These are phyloP conservation scores for Tachypleus tridentatus DNA, from an alignment of 1,140 invertebrate species.

Conservation along the genomic window DNA sequence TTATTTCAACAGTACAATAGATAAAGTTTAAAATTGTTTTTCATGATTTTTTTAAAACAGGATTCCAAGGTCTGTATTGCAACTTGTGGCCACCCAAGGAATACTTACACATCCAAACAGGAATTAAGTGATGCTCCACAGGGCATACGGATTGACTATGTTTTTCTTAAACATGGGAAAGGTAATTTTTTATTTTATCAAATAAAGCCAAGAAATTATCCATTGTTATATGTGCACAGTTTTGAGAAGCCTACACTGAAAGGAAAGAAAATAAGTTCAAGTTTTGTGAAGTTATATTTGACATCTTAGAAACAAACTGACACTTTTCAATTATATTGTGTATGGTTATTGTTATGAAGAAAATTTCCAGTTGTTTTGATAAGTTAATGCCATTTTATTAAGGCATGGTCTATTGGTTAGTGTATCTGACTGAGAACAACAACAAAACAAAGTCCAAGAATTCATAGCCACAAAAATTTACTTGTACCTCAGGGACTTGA, in stretches of 20 bases:
- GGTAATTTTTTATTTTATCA: conserved; percentile 27
- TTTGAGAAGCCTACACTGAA: conserved; percentile 22
- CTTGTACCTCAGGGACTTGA: too few relatives aligned
- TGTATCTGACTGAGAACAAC: too few relatives aligned
- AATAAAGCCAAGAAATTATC: background rate
- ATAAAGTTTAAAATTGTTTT: conserved; percentile 6
- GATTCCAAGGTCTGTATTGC: conserved; percentile 32
- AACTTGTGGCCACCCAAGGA: conserved; percentile 68
- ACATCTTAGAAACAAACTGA: background rate
- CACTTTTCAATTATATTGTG: too few relatives aligned
- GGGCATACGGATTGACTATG: conserved; percentile 84
- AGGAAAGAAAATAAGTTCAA: conserved; percentile 15
- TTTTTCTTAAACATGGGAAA: conserved; percentile 48
- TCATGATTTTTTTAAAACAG: conserved; percentile 2
- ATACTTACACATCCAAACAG: conserved; percentile 57
- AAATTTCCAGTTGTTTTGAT: too few relatives aligned
- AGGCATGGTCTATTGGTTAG: too few relatives aligned
- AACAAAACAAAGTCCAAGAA: too few relatives aligned
- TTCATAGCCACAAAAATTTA: too few relatives aligned
- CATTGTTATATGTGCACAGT: too few relatives aligned
- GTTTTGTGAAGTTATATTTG: conserved; percentile 12
- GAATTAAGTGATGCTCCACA: conserved; percentile 44
- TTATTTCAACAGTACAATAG: too few relatives aligned
- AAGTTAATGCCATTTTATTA: too few relatives aligned
- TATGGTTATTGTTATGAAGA: too few relatives aligned